Conservation (phyloP, 2,888 invertebrate species). For the Cataglyphis cursor region DNA sequence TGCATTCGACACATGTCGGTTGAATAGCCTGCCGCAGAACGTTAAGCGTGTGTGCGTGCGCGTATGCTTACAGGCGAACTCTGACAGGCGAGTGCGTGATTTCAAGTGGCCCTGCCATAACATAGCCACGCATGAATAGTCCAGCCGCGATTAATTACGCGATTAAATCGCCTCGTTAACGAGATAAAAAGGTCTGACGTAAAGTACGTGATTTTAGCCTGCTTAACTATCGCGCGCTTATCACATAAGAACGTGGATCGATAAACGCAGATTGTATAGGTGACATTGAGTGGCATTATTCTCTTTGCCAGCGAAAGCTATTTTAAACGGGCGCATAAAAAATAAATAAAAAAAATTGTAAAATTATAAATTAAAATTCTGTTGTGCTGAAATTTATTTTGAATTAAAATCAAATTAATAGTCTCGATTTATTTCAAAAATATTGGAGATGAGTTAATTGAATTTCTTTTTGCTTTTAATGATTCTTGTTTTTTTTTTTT, state of each 20-base stretch:
- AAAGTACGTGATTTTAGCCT: background rate
- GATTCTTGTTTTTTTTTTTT: background rate
- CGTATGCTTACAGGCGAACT: conserved; percentile 8
- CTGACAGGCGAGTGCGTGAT: conserved; percentile 40
- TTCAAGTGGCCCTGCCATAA: conserved; percentile 33
- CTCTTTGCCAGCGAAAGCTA: background rate
- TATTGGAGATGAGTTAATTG: background rate
- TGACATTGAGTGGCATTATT: background rate
- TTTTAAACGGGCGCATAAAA: background rate
- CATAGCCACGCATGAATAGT: conserved; percentile 41
- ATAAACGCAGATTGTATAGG: background rate
- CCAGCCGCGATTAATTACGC: conserved; percentile 50
- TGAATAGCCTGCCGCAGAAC: conserved; percentile 41
- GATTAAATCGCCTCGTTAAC: conserved; percentile 52
- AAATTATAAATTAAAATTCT: background rate
- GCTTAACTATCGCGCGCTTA: conserved; percentile 1
- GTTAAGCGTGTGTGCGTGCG: conserved; percentile 7
- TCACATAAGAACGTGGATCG: background rate
- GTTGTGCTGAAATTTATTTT: background rate
- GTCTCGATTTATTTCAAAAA: background rate
- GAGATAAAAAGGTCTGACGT: conserved; percentile 45
- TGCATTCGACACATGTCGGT: conserved; percentile 59
- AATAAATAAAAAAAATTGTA: background rate
- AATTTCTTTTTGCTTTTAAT: background rate
- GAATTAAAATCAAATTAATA: background rate